Evolutionary conservation across 2,797 vertebrate species (phyloP).

Genomic region (Gephyroberyx darwinii): DNA sequence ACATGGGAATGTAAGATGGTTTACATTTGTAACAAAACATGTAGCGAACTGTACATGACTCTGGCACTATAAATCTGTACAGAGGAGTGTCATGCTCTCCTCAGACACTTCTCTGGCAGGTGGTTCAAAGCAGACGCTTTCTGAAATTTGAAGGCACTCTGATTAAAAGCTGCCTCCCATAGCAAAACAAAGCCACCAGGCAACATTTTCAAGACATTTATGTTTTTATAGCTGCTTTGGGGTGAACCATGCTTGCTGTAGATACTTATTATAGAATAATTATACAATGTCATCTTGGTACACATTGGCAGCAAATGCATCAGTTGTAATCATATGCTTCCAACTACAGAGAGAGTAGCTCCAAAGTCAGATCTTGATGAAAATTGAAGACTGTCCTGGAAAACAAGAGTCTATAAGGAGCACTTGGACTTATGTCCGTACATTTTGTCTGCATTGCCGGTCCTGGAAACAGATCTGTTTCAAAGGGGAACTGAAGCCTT

Average conservation of each 20-base stretch:
- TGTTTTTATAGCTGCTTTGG: slow-evolving; percentile 77
- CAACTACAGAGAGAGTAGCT: slow-evolving; percentile 64
- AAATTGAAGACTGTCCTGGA: slow-evolving; percentile 74
- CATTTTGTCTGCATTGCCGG: slow-evolving; percentile 37
- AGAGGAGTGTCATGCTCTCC: slow-evolving; percentile 22
- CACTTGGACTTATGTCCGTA: slow-evolving; percentile 37
- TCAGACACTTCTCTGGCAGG: slow-evolving; percentile 44
- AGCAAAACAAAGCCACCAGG: slow-evolving; percentile 54
- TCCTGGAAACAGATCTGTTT: slow-evolving; percentile 27
- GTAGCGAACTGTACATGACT: neutral
- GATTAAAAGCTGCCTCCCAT: slow-evolving; percentile 69
- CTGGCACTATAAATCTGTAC: slow-evolving; percentile 13
- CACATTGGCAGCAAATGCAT: slow-evolving; percentile 73
- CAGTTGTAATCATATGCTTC: slow-evolving; percentile 80
- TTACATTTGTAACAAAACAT: neutral
- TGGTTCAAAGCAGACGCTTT: slow-evolving; percentile 36
- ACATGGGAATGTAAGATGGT: neutral
- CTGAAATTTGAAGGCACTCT: slow-evolving; percentile 60
- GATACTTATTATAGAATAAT: slow-evolving; percentile 83
- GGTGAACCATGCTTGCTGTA: slow-evolving; percentile 52
- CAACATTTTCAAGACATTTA: slow-evolving; percentile 60
- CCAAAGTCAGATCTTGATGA: slow-evolving; percentile 58
- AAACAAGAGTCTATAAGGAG: slow-evolving; percentile 57
- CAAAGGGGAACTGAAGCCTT: slow-evolving; percentile 47
- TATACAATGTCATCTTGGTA: slow-evolving; percentile 77